Base-by-base conservation (phyloP, 2,797 vertebrate genomes). In the Linurgus olivaceus region DNA sequence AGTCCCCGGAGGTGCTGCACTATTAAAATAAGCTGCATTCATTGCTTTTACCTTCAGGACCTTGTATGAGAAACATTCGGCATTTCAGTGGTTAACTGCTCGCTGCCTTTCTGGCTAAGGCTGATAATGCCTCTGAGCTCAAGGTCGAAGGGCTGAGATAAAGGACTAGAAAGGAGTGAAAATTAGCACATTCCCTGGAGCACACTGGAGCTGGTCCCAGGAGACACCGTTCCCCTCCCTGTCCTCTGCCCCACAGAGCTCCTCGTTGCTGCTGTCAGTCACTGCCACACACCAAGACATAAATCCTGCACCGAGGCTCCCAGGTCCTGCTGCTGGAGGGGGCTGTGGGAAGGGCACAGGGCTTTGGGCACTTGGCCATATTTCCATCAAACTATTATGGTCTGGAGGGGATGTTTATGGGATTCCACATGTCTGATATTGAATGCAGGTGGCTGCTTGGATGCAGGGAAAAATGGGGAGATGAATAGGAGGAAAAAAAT, bases 211-310 rank as follows among this genome's bases (percentile, higher is more conserved):
- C 89, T 89, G 7, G 31, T 86, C 93, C 95, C 94, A 88, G 91
- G 71, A 92, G 88, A 96, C 93, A 16, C 7, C 37, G 57, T 38
- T 96, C 84, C 89, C 44, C 90, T 83, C 54, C 65, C 59, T 10
- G 35, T 94, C 82, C 81, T 83, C 54, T 86, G 77, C 97, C 98
- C 98, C 97, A 96, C 93, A 96, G 89, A 83, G 95, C 84, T 96
- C 97, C 95, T 97, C 84, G 97, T 91, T 95, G 96, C 93, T 95
- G 95, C 95, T 89, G 96, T 93, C 86, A 93, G 92, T 96, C 97
- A 97, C 95, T 86, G 95, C 91, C 97, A 98, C 98, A 95, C 97
- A 98, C 97, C 96, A 97, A 89, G 97, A 86, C 70, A 97, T 72
- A 98, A 98, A 98, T 98, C 97, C 97, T 97, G 84, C 94, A 92